Evolutionary conservation across 2,888 invertebrate species (phyloP).

Genomic region (Andrena hattorfiana): DNA sequence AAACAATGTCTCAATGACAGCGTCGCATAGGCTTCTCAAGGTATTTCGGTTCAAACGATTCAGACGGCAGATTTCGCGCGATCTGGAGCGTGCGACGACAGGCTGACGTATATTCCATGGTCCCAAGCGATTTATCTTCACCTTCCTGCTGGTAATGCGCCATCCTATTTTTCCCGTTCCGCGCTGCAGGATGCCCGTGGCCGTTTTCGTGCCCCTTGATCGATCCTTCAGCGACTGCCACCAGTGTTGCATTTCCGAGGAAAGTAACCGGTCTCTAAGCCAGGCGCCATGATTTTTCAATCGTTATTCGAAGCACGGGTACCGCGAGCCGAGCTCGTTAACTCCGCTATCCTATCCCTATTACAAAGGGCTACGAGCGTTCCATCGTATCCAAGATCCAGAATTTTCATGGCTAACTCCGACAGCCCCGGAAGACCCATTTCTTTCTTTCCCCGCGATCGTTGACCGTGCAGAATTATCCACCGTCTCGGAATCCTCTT

Average conservation of each 20-base stretch:
- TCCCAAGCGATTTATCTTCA: conserved; percentile 21
- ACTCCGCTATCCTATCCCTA: background rate
- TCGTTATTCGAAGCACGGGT: too few species aligned
- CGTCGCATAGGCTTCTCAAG: background rate
- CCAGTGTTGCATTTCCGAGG: too few species aligned
- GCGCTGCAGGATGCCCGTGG: background rate
- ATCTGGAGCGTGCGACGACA: conserved; percentile 8
- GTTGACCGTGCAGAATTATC: conserved; percentile 68
- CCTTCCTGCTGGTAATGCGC: background rate
- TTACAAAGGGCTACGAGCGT: background rate
- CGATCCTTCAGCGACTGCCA: background rate
- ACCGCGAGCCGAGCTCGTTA: too few species aligned
- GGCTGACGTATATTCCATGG: conserved; percentile 9
- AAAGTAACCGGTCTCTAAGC: too few species aligned
- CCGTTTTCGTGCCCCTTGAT: background rate
- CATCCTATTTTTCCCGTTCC: conserved; percentile 3
- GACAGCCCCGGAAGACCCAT: background rate
- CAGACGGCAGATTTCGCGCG: background rate
- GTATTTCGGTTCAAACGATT: conserved; percentile 26
- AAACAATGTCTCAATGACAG: conserved; percentile 31
- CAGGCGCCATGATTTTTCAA: too few species aligned
- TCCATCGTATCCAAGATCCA: too few species aligned
- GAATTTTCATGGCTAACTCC: background rate
- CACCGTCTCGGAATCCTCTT: conserved; percentile 57
- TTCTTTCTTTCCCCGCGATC: background rate